Conservation (phyloP, 2,113 vertebrate genomes). For the Pelecanus crispus region DNA sequence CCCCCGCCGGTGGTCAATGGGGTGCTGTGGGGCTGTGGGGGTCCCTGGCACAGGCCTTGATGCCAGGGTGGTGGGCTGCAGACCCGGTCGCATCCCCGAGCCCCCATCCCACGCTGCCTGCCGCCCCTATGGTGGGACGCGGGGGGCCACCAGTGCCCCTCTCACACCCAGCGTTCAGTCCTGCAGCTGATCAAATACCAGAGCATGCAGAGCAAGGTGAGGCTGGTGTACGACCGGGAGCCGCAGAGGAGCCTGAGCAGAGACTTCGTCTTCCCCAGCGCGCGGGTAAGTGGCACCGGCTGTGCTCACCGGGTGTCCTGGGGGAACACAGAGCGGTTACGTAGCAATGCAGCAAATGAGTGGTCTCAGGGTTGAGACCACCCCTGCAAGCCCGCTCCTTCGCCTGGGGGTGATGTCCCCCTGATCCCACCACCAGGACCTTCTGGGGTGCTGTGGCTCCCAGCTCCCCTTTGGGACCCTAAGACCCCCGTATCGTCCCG, state of each 20-base stretch:
- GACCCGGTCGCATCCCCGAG: rapidly evolving
- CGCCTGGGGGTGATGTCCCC: rapidly evolving
- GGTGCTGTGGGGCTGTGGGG: rapidly evolving
- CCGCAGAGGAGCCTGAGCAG: constrained; percentile 69
- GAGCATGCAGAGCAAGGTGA: constrained; percentile 75
- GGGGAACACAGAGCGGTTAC: rapidly evolving
- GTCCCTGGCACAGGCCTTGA: neutral
- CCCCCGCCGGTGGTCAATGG: rapidly evolving
- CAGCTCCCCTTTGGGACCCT: neutral
- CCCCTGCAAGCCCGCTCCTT: neutral
- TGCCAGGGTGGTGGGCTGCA: neutral
- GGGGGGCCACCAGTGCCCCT: rapidly evolving
- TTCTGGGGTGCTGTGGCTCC: neutral
- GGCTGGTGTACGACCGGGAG: constrained; percentile 75
- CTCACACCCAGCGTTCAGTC: constrained; percentile 48
- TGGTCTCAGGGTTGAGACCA: neutral
- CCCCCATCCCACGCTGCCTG: rapidly evolving
- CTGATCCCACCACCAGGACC: neutral
- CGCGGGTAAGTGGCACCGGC: constrained; percentile 39
- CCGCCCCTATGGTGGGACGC: rapidly evolving
- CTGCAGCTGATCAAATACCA: constrained; percentile 85
- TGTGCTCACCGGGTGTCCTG: rapidly evolving
- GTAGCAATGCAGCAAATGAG: neutral
- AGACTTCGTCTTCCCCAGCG: constrained; percentile 80
- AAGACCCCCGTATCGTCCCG: rapidly evolving